Base-by-base conservation (phyloP, 2,797 vertebrate species). In the Pipistrellus nathusii region DNA sequence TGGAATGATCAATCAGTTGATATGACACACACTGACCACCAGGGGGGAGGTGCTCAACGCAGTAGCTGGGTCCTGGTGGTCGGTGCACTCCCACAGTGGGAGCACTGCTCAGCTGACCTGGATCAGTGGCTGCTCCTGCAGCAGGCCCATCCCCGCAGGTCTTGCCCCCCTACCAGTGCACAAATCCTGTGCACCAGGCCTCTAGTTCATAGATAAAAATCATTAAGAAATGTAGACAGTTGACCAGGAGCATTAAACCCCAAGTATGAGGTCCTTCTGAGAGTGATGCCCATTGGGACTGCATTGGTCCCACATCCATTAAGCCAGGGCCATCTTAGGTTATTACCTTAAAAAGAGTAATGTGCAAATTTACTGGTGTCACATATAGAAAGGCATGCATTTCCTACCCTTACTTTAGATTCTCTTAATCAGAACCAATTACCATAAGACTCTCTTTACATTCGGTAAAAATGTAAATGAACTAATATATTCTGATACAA, bases 401-500 rank as follows among this genome's bases (percentile, higher is more conserved):
- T 62, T 66, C 55, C 62, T 62, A 46, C 1, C 32, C 32, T 77
- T 88, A 44, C 8, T 87, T 46, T 81, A 6, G 9, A 87, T 85
- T 91, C 20, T 93, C 64, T 77, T 76, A 35, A 55, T 85, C 35
- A 76, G 64, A 77, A 55, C 3, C 23, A 48, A 32, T 41, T 83
- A 55, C 53, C 48, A 13, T 41, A 87, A 66, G 32, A 76, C 76
- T 46, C 46, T 68, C 25, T 75, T 82, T 62, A 17, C 46, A 32
- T 11, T 80, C 7, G n/a, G 0, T 55, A 72, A 55, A 89, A 25
- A 86, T 72, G 12, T 9, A 86, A 59, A 18, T 53, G 18, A 76
- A 91, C 68, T 12, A 77, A 57, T 75, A 59, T 20, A 78, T 87
- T 82, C 73, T 78, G 48, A 88, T 23, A 1, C 18, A 87, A 55